Percentiles rank a stretch among this genome's conserved stretches.
Conservation (phyloP, 2,113 vertebrate genomes). For the Silurus meridionalis region DNA sequence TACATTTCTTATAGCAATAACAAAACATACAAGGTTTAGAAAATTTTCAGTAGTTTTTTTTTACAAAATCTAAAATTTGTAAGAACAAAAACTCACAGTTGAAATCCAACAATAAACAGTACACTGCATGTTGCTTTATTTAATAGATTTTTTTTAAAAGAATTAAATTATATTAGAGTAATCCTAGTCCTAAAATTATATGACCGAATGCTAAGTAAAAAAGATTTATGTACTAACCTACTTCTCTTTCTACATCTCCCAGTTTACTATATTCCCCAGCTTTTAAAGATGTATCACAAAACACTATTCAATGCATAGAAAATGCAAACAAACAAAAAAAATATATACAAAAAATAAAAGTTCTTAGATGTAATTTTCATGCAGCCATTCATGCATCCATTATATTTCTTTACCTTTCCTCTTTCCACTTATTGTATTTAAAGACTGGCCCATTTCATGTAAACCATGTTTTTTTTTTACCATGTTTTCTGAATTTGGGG, state of each 20-base stretch:
- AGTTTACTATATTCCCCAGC: neutral
- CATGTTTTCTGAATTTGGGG: neutral
- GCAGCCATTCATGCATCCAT: neutral
- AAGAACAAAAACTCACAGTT: neutral
- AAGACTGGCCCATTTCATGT: neutral
- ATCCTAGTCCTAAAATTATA: neutral
- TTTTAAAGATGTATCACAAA: neutral
- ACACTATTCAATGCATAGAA: neutral
- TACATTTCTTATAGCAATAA: neutral
- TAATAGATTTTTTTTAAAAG: neutral
- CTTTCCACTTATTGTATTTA: neutral
- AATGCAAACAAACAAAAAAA: neutral
- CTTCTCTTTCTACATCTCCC: neutral
- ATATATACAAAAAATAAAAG: too few relatives aligned
- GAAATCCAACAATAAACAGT: neutral
- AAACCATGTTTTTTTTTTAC: neutral
- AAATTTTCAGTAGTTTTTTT: neutral
- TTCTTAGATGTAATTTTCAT: neutral
- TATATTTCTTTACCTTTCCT: neutral
- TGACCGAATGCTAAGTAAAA: neutral
- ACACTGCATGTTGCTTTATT: neutral
- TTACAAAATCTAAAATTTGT: neutral
- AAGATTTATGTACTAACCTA: neutral
- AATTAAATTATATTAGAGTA: neutral
- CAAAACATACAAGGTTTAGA: neutral